These are phyloP conservation scores for Squalus acanthias DNA, from an alignment of 2,797 vertebrate species.

Conservation along the genomic window DNA sequence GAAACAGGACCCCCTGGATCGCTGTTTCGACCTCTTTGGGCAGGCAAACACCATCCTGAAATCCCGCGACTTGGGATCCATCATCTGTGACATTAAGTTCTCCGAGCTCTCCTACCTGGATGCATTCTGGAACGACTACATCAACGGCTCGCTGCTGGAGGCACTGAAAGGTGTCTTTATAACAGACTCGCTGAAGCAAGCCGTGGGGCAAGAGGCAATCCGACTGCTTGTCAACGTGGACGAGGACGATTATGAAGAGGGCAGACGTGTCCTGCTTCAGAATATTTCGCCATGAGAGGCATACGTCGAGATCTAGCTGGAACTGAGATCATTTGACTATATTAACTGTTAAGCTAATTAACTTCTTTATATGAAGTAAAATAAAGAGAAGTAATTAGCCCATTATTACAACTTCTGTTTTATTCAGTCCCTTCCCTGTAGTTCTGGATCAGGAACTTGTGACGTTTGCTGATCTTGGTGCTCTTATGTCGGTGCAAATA, in stretches of 20 bases:
- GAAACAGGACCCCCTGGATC: conserved; percentile 75
- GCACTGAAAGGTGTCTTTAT: conserved; percentile 86
- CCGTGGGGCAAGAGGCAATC: conserved; percentile 75
- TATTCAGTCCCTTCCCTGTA: conserved; percentile 17
- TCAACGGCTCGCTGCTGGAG: conserved; percentile 80
- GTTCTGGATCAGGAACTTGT: background rate
- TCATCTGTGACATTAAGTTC: conserved; percentile 89
- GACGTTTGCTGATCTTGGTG: background rate
- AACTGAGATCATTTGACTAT: background rate
- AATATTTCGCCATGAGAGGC: conserved; percentile 40
- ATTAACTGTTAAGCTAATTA: conserved; percentile 28
- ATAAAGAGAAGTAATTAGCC: conserved; percentile 29
- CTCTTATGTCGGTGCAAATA: background rate
- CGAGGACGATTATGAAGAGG: conserved; percentile 85
- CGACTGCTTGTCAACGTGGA: conserved; percentile 85
- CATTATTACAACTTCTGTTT: background rate
- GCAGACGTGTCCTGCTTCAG: conserved; percentile 62
- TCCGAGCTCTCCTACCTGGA: conserved; percentile 83
- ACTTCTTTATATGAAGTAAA: conserved; percentile 23
- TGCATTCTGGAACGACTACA: conserved; percentile 86
- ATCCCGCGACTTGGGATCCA: conserved; percentile 77
- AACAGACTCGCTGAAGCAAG: conserved; percentile 77
- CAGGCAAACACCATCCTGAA: conserved; percentile 75
- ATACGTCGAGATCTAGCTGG: background rate
- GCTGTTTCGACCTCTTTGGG: conserved; percentile 81